Conservation (phyloP, 2,888 invertebrate species). For the Drosophila peninsularis region DNA sequence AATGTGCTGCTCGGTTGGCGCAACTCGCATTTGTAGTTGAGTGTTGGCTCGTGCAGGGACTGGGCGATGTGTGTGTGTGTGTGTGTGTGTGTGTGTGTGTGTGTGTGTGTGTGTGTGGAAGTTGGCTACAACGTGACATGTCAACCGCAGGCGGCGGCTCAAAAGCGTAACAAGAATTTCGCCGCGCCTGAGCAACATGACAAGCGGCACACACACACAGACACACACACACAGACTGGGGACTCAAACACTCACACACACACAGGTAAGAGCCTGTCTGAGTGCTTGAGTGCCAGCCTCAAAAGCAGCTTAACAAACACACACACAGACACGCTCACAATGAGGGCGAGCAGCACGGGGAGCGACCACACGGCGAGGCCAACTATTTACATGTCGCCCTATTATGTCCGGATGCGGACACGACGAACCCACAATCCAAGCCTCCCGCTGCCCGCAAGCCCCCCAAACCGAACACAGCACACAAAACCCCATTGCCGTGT, state of each 20-base stretch:
- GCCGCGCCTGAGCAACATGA: constrained; percentile 59
- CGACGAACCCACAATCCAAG: constrained; percentile 7
- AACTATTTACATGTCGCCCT: constrained; percentile 70
- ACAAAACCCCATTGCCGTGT: constrained; percentile 12
- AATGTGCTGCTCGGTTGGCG: constrained; percentile 37
- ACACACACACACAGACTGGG: constrained; percentile 20
- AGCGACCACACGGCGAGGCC: constrained; percentile 29
- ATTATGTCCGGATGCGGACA: constrained; percentile 51
- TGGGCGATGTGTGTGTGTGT: neutral
- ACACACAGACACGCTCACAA: constrained; percentile 13
- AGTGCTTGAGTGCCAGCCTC: constrained; percentile 64
- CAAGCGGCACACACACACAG: constrained; percentile 34
- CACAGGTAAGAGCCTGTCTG: constrained; percentile 33
- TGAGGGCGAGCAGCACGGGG: constrained; percentile 6
- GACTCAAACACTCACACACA: constrained; percentile 22
- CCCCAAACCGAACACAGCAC: neutral
- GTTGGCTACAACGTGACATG: constrained; percentile 61
- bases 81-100: neutral
- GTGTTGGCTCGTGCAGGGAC: constrained; percentile 1
- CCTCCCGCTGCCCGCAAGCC: neutral
- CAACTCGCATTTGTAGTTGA: constrained; percentile 31
- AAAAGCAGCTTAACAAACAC: constrained; percentile 70
- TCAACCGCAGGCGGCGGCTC: constrained; percentile 72
- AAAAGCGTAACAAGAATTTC: constrained; percentile 73
- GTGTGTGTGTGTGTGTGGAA: constrained; percentile 4